Base-by-base conservation (phyloP, 2,797 vertebrate genomes). In the Manis crassicaudata region DNA sequence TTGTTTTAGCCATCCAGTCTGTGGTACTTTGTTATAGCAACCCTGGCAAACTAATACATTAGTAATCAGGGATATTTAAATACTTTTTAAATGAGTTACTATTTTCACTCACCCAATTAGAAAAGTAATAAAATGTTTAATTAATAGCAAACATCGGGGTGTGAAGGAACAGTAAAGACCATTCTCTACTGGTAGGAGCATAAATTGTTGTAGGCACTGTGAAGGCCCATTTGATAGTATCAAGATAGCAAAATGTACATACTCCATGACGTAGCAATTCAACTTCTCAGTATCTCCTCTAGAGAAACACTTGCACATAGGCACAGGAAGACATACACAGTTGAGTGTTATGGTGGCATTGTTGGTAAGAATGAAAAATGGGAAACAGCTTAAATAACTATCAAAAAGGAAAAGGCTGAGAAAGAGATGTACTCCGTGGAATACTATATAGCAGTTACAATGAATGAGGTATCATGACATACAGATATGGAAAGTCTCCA, bases 1-100 rank as follows among this genome's bases (percentile, higher is more conserved):
- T 43, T 46, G 23, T 80, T 54, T 32, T 65, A 80, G 56, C 7
- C 46, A 32, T 6, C 37, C 37, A 10, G 7, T 11, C 7, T 29
- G 72, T 23, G 72, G 27, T 84, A 27, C 52, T 79, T 79, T 52
- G 56, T 76, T 76, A 68, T 6, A 52, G 27, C 17, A 54, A 6
- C 40, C 20, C 8, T 40, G 65, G 27, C 29, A 92, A 67, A 35
- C 60, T 7, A 65, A 58, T 65, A 50, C 21, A 65, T 81, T 75
- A 81, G 92, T 72, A 90, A 76, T 62, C 75, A 87, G 18, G 18
- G 35, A 94, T 90, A 84, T 65, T 35, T 25, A 76, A 81, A 54
- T 80, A 37, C 29, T 88, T 68, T 21, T 56, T 58, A 62, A 82
- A 84, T 58, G 40, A 23, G 23, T 68, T 88, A 35, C 25, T 40